Conservation (phyloP, 2,797 vertebrate species). For the Euphonia xanthogaster region DNA sequence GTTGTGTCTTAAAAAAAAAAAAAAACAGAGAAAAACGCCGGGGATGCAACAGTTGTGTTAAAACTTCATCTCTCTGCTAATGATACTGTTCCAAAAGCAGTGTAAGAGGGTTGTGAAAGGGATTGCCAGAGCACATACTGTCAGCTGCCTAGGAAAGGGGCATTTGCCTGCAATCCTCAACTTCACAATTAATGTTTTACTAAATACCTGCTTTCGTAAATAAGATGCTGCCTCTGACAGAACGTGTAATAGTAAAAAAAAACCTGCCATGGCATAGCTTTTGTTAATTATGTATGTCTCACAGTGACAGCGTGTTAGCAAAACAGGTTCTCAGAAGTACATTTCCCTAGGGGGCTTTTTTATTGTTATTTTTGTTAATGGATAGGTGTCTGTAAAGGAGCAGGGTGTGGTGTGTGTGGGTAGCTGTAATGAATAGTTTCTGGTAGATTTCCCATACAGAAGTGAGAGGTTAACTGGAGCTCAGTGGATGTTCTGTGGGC, state of each 20-base stretch:
- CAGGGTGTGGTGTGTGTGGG: constrained; percentile 40
- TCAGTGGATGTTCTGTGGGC: neutral
- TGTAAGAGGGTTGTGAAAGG: neutral
- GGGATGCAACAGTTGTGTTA: neutral
- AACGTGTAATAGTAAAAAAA: neutral
- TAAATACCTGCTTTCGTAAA: neutral
- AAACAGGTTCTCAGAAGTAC: constrained; percentile 34
- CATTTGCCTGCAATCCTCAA: neutral
- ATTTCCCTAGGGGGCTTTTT: constrained; percentile 48
- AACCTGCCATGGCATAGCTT: neutral
- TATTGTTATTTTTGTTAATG: constrained; percentile 59
- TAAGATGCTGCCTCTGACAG: neutral
- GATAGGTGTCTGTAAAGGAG: constrained; percentile 26
- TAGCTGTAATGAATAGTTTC: constrained; percentile 10
- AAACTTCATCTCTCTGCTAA: neutral
- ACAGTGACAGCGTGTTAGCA: neutral
- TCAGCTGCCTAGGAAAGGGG: neutral
- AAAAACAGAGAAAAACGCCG: neutral
- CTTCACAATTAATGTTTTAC: neutral
- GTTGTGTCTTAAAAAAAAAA: neutral
- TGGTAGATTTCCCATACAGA: neutral
- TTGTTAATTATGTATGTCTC: neutral
- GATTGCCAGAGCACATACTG: neutral
- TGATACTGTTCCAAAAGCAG: neutral
- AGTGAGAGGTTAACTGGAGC: neutral